These are phyloP conservation scores for Alligator mississippiensis DNA, from an alignment of 2,113 vertebrate species.

Conservation along the genomic window DNA sequence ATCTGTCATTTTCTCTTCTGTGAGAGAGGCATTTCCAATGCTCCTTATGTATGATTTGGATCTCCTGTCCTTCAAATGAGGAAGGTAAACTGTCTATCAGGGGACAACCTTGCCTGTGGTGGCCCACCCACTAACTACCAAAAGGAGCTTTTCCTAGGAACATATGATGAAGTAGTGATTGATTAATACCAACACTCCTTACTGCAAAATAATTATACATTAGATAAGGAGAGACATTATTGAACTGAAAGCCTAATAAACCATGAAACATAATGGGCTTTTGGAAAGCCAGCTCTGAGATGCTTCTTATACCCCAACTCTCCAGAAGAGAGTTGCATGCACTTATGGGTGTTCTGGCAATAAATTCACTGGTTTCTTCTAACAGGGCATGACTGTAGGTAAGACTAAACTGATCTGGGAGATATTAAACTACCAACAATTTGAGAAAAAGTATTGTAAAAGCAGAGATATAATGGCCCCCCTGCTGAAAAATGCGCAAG, in stretches of 20 bases:
- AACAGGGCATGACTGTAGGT: neutral
- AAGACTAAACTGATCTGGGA: neutral
- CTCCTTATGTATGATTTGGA: neutral
- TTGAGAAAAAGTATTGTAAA: neutral
- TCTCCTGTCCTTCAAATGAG: neutral
- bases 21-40: neutral
- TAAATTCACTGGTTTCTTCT: neutral
- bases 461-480: neutral
- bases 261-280: neutral
- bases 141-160: neutral
- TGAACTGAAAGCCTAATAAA: neutral
- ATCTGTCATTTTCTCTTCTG: constrained; percentile 35
- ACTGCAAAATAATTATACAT: constrained; percentile 33
- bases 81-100: neutral
- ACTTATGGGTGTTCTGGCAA: neutral
- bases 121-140: constrained; percentile 9
- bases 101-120: constrained; percentile 21
- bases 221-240: constrained; percentile 18
- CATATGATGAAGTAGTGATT: constrained; percentile 15
- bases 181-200: neutral
- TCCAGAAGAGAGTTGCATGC: neutral
- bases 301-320: neutral
- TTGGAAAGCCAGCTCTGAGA: neutral
- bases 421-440: neutral
- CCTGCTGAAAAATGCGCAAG: too few relatives aligned